Conservation (phyloP, 2,113 vertebrate genomes). For the Nycticryphes semicollaris region DNA sequence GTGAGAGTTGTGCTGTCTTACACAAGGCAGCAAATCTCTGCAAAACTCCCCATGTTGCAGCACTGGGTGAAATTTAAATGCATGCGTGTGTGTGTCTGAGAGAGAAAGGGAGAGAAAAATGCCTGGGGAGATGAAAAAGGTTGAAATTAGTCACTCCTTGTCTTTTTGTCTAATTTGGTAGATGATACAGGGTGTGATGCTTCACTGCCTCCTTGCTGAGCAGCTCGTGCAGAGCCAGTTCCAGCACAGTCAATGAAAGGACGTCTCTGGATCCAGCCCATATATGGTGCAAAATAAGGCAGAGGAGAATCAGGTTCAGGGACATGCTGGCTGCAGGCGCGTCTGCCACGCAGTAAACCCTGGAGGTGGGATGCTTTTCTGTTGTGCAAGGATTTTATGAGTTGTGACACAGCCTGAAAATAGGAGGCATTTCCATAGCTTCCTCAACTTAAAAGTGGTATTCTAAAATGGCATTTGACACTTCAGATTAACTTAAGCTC, state of each 20-base stretch:
- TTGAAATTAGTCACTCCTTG: not conserved
- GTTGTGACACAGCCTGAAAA: not conserved
- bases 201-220: not conserved
- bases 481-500: not conserved
- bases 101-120: not conserved
- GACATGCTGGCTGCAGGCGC: fast-evolving
- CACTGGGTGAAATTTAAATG: not conserved
- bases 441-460: not conserved
- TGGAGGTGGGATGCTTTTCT: not conserved
- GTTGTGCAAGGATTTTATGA: not conserved
- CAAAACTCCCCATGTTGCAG: not conserved
- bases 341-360: fast-evolving
- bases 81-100: not conserved
- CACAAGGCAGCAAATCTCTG: not conserved
- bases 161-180: slow-evolving; percentile 42
- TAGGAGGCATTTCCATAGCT: not conserved
- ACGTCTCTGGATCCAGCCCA: slow-evolving; percentile 1
- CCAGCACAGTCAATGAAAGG: not conserved
- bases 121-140: slow-evolving; percentile 1
- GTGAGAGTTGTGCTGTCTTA: not conserved
- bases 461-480: not conserved
- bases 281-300: not conserved
- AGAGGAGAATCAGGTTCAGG: not conserved
- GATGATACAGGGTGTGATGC: not conserved
- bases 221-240: not conserved